These are phyloP conservation scores for Lycocorax pyrrhopterus DNA, from an alignment of 2,113 vertebrate species.

Conservation along the genomic window DNA sequence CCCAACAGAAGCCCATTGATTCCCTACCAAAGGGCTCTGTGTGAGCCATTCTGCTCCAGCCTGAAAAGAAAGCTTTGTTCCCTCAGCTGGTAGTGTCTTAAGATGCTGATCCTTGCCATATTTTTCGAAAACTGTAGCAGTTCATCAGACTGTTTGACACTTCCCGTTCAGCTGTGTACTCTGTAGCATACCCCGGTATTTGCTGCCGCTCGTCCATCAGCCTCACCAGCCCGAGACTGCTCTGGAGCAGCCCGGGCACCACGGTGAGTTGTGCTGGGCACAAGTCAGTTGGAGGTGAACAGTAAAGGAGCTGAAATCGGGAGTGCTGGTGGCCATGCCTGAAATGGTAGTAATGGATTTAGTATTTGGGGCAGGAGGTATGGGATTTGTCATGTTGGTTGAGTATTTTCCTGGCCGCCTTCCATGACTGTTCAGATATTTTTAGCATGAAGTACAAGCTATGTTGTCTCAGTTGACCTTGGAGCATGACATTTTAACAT, in stretches of 20 bases:
- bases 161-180: constrained; percentile 27
- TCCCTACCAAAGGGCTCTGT: constrained; percentile 39
- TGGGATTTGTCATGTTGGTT: constrained; percentile 57
- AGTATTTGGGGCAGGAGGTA: constrained; percentile 53
- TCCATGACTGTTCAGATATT: constrained; percentile 51
- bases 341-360: constrained; percentile 48
- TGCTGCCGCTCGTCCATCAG: not conserved
- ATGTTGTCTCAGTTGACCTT: constrained; percentile 55
- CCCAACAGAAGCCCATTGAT: constrained; percentile 57
- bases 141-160: constrained; percentile 31
- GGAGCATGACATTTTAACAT: constrained; percentile 55
- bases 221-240: not conserved
- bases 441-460: constrained; percentile 45
- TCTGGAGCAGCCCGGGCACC: not conserved
- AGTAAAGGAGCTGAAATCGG: not conserved
- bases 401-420: constrained; percentile 49
- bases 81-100: constrained; percentile 41
- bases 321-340: constrained; percentile 3
- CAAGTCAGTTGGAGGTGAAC: not conserved
- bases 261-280: not conserved
- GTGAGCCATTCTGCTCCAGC: constrained; percentile 29
- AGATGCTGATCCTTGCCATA: constrained; percentile 46
- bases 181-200: not conserved
- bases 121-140: constrained; percentile 53
- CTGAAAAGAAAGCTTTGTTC: constrained; percentile 60